Base-by-base conservation (phyloP, 2,888 invertebrate genomes). In the Reticulitermes lucifugus region DNA sequence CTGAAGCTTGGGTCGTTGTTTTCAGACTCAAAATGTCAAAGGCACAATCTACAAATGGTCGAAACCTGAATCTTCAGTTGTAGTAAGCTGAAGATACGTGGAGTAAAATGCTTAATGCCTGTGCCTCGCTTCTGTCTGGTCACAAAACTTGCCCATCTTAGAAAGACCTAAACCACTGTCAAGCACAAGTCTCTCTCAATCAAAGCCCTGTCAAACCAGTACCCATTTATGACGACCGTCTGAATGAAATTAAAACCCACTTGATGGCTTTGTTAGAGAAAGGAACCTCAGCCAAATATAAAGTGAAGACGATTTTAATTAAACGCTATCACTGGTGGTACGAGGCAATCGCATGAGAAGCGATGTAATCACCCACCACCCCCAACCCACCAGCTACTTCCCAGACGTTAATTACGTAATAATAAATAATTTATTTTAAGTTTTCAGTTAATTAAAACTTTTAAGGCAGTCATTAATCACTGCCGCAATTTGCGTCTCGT, bases 371-470 rank as follows among this genome's bases (percentile, higher is more conserved):
- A 2, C 35, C 35, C 35, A 35, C 35, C 35, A 35, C 35, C 77
- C 41, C 71, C 73, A 18, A 21, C 73, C 80, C n/a, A 18, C 60
- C 80, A 60, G 35, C 80, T 60, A 29, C 60, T 80, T 80, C 22
- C 59, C 22, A 43, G 25, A 70, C 81, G 81, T 81, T 81, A 81
- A 81, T 81, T 81, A 70, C 81, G 43, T 81, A 81, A 81, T 81
- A 81, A 81, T 81, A 81, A 81, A 81, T 81, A 65, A 81, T 81
- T 81, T 81, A 81, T 81, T 81, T 70, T 81, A 65, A 65, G 65
- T 81, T 81, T 81, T 81, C 81, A 81, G 65, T 81, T 81, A 81
- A 81, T 81, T 81, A 81, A 81, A 81, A 81, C 43, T 81, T 81
- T 81, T 81, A 81, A 81, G 70, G 81, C 25, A 43, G 65, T 65